phyloP scores from a whole-genome alignment of 2,888 invertebrate genomes.

The Argyra leucocephala region DNA sequence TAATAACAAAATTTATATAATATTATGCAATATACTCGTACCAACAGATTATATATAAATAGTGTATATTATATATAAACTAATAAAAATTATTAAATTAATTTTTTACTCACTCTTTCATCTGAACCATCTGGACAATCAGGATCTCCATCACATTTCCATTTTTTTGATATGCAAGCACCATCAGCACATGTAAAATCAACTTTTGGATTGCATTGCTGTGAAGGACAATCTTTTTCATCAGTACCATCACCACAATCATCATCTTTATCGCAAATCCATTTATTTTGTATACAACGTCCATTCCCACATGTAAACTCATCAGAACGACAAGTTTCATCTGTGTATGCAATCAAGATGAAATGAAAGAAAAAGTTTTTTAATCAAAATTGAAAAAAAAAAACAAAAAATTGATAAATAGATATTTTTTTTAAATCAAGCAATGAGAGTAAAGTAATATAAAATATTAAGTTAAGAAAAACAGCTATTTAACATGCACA shows the following conservation, averaged over 20 bases:
- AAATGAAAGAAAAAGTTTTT: slow-evolving; percentile 10
- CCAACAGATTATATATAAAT: no score
- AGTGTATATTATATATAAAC: no score
- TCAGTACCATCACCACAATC: slow-evolving; percentile 81
- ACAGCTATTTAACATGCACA: no score
- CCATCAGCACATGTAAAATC: slow-evolving; percentile 69
- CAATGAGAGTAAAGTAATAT: no score
- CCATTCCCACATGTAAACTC: slow-evolving; percentile 89
- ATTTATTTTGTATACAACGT: slow-evolving; percentile 74
- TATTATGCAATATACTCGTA: no score
- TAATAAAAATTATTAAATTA: neutral
- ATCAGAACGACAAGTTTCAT: slow-evolving; percentile 82
- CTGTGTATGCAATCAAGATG: slow-evolving; percentile 42
- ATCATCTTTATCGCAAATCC: slow-evolving; percentile 79
- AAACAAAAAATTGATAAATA: no score
- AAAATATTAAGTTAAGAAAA: no score
- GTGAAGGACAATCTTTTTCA: slow-evolving; percentile 63
- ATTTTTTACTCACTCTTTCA: slow-evolving; percentile 52
- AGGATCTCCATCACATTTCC: slow-evolving; percentile 79
- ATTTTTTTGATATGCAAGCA: slow-evolving; percentile 66
- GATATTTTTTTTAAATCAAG: no score
- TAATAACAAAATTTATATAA: no score
- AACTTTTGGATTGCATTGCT: slow-evolving; percentile 57
- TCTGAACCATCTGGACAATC: slow-evolving; percentile 80
- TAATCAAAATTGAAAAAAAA: neutral